Evolutionary conservation across 2,888 invertebrate genomes (phyloP), one percentile per base, ranked within the genome.

Genomic region (Azorinus chamasolen): DNA sequence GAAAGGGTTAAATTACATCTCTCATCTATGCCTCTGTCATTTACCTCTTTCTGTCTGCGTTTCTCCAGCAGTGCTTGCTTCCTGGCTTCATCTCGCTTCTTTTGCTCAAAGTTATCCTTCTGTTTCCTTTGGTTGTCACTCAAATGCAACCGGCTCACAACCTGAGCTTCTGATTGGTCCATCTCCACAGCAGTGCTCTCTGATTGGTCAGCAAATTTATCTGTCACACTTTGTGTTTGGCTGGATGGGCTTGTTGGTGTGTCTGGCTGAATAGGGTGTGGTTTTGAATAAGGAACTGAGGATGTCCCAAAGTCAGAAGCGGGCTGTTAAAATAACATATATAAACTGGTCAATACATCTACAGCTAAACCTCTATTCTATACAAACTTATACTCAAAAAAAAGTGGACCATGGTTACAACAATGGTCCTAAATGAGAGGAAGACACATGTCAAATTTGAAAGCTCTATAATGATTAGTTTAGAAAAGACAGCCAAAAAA

Each of bases 91-190:
- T 86, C 86, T 45, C 87, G 72, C 59, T 85, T 87, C 63, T 89
- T 90, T 59, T 87, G 84, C 55, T 89, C 85, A 85, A 90, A 90
- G 25, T 79, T 69, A n/a, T 84, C 79, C 43, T 88, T 89, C 27
- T 86, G 79, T 58, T 85, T 85, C 27, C 88, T 83, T 79, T 91
- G 91, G 24, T 88, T 83, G 10, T 89, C 88, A 66, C 71, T 88
- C 79, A 90, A 62, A 58, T 87, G 87, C 37, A 87, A 70, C 18
- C 91, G 83, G 51, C 90, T 90, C 25, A 88, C 81, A 16, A 91
- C 79, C n/a, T 63, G 46, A 0, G 73, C 68, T 32, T 89, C 89
- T 48, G 84, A 78, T 63, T 83, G 85, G 58, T 64, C 71, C 22
- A 76, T 59, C 2, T 68, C 77, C 18, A 25, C 22, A 22, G 18